Base-by-base conservation (phyloP, 1,140 invertebrate genomes). In the Lerema accius region DNA sequence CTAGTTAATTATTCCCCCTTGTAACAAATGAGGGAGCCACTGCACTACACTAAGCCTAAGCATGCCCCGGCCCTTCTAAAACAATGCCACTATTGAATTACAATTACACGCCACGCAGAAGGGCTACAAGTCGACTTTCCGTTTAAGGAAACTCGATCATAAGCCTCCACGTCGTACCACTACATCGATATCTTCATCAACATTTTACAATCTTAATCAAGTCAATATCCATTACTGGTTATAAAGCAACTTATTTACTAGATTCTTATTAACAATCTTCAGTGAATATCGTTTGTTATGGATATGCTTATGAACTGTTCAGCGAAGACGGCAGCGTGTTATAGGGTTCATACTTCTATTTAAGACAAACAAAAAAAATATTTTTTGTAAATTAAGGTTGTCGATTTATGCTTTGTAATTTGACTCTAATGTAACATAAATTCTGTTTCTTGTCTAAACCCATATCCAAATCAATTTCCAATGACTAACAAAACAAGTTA, bases 121-220 rank as follows among this genome's bases (percentile, higher is more conserved):
- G 28, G 55, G 42, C 55, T 58, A 58, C 55, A 58, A 58, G 55
- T 35, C 55, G 14, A 39, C 50, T 58, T 60, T 32, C 70, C 67
- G 61, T 76, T 73, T 76, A 76, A 62, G 73, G 73, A 65, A 64
- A 70, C 65, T 62, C 65, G 72, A 71, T 68, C 69, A 60, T 56
- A 45, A 56, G 53, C 15, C 19, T 32, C 28, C 28, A 9, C 39
- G 39, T 10, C 23, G 28, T 32, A 32, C 40, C 26, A 45, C 40
- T 32, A 23, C 11, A 40, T 4, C 28, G 9, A 50, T 17, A 3
- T 16, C 35, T 6, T 53, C 1, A 13, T 13, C 10, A 40, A 19
- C 11, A 53, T 23, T 23, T 40, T 13, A 15, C n/a, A 53, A 53
- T n/a, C 7, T 35, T 4, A 32, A 32, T 0, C n/a, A 51, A 4